Percentiles rank a stretch among this genome's conserved stretches.
Evolutionary conservation across 1,140 invertebrate species (phyloP).

Genomic region (Babylonia areolata): DNA sequence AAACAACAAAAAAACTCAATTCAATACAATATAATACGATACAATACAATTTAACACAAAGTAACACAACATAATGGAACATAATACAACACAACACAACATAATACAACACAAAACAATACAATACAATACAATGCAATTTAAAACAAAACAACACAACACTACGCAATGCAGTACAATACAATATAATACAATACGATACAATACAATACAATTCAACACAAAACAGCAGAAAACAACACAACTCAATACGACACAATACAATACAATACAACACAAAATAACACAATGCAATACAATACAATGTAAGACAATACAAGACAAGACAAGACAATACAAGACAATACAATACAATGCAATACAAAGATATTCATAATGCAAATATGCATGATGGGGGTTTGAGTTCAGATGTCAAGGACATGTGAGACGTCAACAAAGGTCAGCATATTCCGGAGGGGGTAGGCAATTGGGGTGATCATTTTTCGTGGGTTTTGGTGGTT

Average conservation of each 20-base stretch:
- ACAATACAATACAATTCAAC: too few species aligned
- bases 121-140: background rate
- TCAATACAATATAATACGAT: too few species aligned
- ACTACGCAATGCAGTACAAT: background rate
- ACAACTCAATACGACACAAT: background rate
- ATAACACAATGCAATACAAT: background rate
- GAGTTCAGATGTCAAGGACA: background rate
- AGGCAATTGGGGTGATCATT: background rate
- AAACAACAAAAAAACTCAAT: too few species aligned
- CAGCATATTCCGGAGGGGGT: background rate
- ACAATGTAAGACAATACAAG: background rate
- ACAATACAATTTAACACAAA: background rate
- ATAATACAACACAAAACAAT: background rate
- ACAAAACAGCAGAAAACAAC: background rate
- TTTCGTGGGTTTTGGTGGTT: background rate
- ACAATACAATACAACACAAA: background rate
- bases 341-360: background rate
- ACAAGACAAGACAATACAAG: background rate
- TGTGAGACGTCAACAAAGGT: background rate
- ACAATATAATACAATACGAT: background rate
- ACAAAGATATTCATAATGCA: background rate
- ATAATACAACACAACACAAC: background rate
- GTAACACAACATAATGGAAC: background rate
- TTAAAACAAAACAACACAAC: background rate
- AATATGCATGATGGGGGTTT: background rate